Evolutionary conservation across 2,888 invertebrate genomes (phyloP), one percentile per base, ranked within the genome.

Genomic region (Tenthredo mesomela): DNA sequence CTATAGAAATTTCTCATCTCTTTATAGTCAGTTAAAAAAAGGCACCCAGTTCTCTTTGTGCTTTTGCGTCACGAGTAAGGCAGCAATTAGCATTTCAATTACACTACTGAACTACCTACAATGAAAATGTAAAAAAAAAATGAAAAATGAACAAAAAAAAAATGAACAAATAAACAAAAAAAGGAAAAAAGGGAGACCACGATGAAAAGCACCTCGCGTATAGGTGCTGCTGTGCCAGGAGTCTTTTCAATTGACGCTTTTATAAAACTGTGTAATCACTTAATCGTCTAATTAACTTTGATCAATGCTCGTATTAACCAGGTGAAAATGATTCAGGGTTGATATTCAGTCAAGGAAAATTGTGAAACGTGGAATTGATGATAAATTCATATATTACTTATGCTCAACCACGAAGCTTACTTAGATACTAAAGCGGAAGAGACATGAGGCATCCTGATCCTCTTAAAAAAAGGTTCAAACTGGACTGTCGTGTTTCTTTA

Each of bases 41-140:
- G 67, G 18, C n/a, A 12, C 43, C 9, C 40, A 21, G 10, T 37
- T 77, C 77, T 33, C 47, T 77, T 77, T 29, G 29, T 77, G 33
- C 54, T 54, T 54, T 29, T 7, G 54, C 50, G 18, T 54, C 54
- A 25, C 15, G 50, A 54, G 50, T 77, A 33, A 77, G 29, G 77
- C 29, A 77, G 50, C 77, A 77, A 77, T 77, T 54, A 77, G 77
- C 77, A 77, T 77, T 77, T 77, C 54, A 77, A 77, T 77, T 77
- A 33, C 77, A 77, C 77, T 54, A 50, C 18, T 77, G 29, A 47
- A 54, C 40, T 54, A 54, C 29, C 77, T 12, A 18, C 9, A 33
- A n/a, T 77, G 33, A 33, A 50, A 43, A n/a, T 40, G 5, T 6
- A 50, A 50, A n/a, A 29, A 29, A 50, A n/a, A 54, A 54, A 7